Base-by-base conservation (phyloP, 2,888 invertebrate species). In the Bhutanitis thaidina region DNA sequence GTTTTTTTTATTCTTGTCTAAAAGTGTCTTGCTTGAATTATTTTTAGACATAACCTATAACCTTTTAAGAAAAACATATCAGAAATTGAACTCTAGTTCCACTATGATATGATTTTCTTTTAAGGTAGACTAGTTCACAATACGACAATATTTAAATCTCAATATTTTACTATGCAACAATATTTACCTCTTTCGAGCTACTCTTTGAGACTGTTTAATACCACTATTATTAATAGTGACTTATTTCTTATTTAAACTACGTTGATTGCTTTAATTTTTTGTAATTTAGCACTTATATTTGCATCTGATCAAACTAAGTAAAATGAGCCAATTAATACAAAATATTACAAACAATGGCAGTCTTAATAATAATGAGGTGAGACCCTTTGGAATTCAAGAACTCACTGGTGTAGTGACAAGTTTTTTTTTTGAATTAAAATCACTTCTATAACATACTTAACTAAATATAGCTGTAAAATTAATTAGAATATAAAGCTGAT, bases 241-340 rank as follows among this genome's bases (percentile, higher is more conserved):
- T 52, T 47, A 34, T 12, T 32, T 43, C 14, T n/a, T 20, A 30
- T 41, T 52, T 43, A 52, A 10, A 47, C 47, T 52, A 52, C 15
- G 16, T 47, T 32, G 55, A 57, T 71, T 74, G 76, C 67, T 64
- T 76, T 74, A 62, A 77, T 78, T 79, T 78, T 77, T 80, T 77
- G 64, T 54, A 65, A 71, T 64, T 67, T 68, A 76, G 71, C 73
- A 75, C 72, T 74, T 72, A 34, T 14, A 54, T 57, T 48, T 43
- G 14, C 39, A 46, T 53, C 29, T 61, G 57, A 62, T 56, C 54
- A 59, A 68, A 71, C 64, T 65, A 69, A 69, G 59, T 68, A 65
- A 62, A 67, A 62, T 20, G 68, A 70, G 67, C 71, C 67, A 71
- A 72, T 67, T 59, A 57, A 47, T 45, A 39, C 12, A 53, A 48